Base-by-base conservation (phyloP, 2,113 vertebrate species). In the Neodon shergylaensis region DNA sequence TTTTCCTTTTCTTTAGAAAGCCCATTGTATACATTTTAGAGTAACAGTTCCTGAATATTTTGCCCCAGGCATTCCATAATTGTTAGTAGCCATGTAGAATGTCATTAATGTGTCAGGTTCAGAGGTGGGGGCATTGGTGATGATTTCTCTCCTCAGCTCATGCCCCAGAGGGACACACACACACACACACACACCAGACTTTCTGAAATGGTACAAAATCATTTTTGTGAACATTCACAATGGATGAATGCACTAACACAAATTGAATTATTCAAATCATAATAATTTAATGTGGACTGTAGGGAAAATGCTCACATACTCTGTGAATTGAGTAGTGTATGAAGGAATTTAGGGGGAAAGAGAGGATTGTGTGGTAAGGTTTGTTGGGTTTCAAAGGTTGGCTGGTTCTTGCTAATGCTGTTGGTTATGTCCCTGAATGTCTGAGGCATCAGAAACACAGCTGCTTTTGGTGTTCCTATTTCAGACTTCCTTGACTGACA, bases 31-130 rank as follows among this genome's bases (percentile, higher is more conserved):
- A 68, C 78, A 77, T 95, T 83, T 91, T 94, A 79, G 36, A 78
- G 39, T 61, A 44, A 68, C 78, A 91, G 22, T 93, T 87, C 33
- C 68, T 88, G 36, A 85, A 91, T 89, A 65, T 95, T 93, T 94
- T 3, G 58, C 54, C n/a, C 49, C 83, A 95, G 79, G 81, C 49
- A 76, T 33, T 24, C 6, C 6, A 1, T 74, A 66, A 94, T 28
- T 12, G 5, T 88, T 88, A 74, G 68, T 90, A 82, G 52, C 54
- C 49, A 39, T 66, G 16, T 52, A 73, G 54, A 81, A 4, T 86
- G 31, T 74, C 12, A 16, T 0, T 72, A 16, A 70, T 77, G 49
- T 77, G 61, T 91, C 26, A 85, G 33, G 2, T 28, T 65, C 16
- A 1, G 81, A 70, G n/a, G 63, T 86, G 13, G 17, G 7, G 19